Evolutionary conservation across 2,113 vertebrate genomes (phyloP).

Genomic region (Nothoprocta pentlandii): DNA sequence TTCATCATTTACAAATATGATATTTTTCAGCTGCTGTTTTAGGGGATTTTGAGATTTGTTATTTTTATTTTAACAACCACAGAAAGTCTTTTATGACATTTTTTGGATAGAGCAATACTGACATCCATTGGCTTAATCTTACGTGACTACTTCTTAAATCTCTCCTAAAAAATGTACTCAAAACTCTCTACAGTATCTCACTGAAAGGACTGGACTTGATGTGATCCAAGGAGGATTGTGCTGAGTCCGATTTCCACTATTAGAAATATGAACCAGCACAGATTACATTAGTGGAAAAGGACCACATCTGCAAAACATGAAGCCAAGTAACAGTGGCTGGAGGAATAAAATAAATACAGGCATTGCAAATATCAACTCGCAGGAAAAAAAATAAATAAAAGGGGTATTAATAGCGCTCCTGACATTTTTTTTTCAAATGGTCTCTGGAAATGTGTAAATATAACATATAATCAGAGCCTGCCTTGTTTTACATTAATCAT

Average conservation of each 20-base stretch:
- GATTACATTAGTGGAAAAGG: constrained; percentile 48
- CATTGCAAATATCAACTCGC: neutral
- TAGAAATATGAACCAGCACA: constrained; percentile 44
- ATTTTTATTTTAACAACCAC: constrained; percentile 50
- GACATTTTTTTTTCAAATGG: neutral
- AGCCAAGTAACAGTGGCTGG: neutral
- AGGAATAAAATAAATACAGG: neutral
- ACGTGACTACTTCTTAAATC: constrained; percentile 29
- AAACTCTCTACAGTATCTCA: neutral
- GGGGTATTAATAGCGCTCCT: neutral
- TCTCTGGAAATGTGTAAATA: neutral
- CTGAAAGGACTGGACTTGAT: constrained; percentile 33
- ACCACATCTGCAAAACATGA: constrained; percentile 16
- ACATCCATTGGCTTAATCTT: constrained; percentile 82
- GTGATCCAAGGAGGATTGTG: constrained; percentile 57
- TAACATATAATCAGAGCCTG: neutral
- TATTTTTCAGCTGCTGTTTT: neutral
- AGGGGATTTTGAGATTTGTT: neutral
- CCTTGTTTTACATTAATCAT: neutral
- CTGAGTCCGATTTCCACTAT: constrained; percentile 61
- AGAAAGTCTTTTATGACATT: constrained; percentile 43
- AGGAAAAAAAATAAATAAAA: neutral
- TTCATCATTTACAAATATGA: neutral
- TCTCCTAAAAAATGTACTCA: neutral
- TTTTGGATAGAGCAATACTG: constrained; percentile 77